phyloP scores from a whole-genome alignment of 1,140 invertebrate genomes.

The Sinonovacula constricta region DNA sequence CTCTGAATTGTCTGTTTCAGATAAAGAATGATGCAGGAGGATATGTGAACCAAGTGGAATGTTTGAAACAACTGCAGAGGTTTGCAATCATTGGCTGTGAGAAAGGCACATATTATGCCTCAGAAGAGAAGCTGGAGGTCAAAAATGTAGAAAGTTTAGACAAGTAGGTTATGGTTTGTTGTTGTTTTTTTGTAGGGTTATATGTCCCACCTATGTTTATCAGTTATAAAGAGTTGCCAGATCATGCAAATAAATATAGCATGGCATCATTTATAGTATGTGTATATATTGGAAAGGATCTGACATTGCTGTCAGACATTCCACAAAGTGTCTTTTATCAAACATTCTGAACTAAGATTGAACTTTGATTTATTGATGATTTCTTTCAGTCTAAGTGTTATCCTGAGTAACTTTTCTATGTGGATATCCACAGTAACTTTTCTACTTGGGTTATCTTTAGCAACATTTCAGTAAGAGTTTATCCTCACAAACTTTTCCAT shows the following conservation, averaged over 20 bases:
- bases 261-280: neutral
- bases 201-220: neutral
- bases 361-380: too few species aligned
- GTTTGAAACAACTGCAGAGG: slow-evolving; percentile 67
- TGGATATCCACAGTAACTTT: too few species aligned
- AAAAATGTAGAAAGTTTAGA: slow-evolving; percentile 50
- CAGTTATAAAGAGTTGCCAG: neutral
- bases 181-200: neutral
- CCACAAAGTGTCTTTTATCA: too few species aligned
- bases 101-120: slow-evolving; percentile 69
- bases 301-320: neutral
- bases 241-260: neutral
- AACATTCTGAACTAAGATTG: too few species aligned
- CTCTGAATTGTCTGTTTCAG: too few species aligned
- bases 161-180: neutral
- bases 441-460: too few species aligned
- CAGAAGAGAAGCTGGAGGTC: slow-evolving; percentile 59
- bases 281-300: neutral
- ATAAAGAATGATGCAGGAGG: slow-evolving; percentile 73
- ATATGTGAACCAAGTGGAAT: slow-evolving; percentile 69
- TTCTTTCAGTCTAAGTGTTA: too few species aligned
- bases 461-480: too few species aligned
- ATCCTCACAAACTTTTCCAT: too few species aligned
- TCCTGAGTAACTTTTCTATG: too few species aligned
- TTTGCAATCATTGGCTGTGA: slow-evolving; percentile 70